phyloP scores from a whole-genome alignment of 2,888 invertebrate species.

The Prosapia bicincta region DNA sequence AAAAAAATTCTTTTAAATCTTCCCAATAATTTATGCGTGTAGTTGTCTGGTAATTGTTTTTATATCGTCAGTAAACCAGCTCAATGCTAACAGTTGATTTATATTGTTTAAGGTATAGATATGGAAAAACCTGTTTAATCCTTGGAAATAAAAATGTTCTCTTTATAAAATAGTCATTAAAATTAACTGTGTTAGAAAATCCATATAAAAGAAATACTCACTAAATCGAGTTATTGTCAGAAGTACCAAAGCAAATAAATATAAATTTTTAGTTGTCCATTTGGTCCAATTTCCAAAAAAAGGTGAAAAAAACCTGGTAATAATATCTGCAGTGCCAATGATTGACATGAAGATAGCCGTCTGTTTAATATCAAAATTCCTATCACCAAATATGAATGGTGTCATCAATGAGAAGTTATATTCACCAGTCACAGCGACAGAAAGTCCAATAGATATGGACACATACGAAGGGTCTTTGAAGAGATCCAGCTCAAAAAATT shows the following conservation, averaged over 20 bases:
- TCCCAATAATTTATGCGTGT: too few relatives aligned
- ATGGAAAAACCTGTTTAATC: too few relatives aligned
- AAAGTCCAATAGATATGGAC: slow-evolving; percentile 63
- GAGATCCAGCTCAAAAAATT: slow-evolving; percentile 62
- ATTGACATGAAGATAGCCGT: slow-evolving; percentile 62
- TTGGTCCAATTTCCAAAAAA: slow-evolving; percentile 63
- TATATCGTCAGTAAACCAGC: too few relatives aligned
- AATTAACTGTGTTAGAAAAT: too few relatives aligned
- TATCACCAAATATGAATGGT: slow-evolving; percentile 64
- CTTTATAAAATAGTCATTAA: background rate
- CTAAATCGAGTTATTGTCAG: slow-evolving; percentile 59
- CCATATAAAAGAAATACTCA: slow-evolving; percentile 49
- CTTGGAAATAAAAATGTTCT: too few relatives aligned
- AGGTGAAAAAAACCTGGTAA: slow-evolving; percentile 53
- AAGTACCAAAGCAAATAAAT: slow-evolving; percentile 57
- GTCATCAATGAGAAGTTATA: slow-evolving; percentile 63
- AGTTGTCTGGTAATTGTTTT: too few relatives aligned
- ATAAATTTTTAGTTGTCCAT: slow-evolving; percentile 61
- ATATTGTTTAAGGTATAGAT: too few relatives aligned
- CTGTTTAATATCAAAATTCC: slow-evolving; percentile 54
- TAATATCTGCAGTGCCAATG: slow-evolving; percentile 53
- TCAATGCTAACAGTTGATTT: too few relatives aligned
- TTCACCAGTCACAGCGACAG: slow-evolving; percentile 65
- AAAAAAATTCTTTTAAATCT: too few relatives aligned
- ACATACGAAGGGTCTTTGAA: slow-evolving; percentile 64